phyloP scores from a whole-genome alignment of 2,888 invertebrate genomes.

The Lochmaea capreae region DNA sequence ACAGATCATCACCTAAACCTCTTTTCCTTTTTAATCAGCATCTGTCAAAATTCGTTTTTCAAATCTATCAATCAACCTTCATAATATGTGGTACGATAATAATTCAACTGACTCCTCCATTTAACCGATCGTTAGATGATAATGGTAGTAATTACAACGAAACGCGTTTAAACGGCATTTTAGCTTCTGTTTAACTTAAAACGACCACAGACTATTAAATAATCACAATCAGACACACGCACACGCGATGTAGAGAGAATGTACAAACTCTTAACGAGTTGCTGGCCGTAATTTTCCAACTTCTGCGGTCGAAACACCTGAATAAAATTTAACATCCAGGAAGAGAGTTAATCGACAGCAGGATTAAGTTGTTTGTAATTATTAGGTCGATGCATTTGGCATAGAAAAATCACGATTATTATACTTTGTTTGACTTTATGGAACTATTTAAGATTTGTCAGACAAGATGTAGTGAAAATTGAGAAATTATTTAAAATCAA shows the following conservation, averaged over 20 bases:
- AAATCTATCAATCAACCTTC: neutral
- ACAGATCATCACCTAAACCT: neutral
- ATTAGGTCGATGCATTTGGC: neutral
- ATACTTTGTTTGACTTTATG: neutral
- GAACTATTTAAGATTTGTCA: too few relatives aligned
- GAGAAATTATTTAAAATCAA: too few relatives aligned
- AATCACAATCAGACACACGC: constrained; percentile 37
- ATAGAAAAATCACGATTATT: neutral
- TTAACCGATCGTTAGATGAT: constrained; percentile 39
- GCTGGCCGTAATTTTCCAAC: constrained; percentile 12
- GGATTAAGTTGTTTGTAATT: neutral
- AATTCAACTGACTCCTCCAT: constrained; percentile 30
- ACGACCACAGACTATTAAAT: constrained; percentile 39
- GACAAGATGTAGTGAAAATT: too few relatives aligned
- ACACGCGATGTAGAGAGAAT: constrained; percentile 32
- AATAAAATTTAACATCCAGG: constrained; percentile 6
- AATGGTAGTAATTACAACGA: constrained; percentile 43
- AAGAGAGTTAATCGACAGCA: neutral
- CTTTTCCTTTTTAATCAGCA: neutral
- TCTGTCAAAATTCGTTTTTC: neutral
- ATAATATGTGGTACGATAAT: neutral
- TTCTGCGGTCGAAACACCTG: constrained; percentile 16
- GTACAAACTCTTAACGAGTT: constrained; percentile 8
- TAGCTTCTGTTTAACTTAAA: constrained; percentile 43
- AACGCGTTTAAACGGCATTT: constrained; percentile 42